Conservation (phyloP, 2,113 vertebrate species). For the Scopus umbretta region DNA sequence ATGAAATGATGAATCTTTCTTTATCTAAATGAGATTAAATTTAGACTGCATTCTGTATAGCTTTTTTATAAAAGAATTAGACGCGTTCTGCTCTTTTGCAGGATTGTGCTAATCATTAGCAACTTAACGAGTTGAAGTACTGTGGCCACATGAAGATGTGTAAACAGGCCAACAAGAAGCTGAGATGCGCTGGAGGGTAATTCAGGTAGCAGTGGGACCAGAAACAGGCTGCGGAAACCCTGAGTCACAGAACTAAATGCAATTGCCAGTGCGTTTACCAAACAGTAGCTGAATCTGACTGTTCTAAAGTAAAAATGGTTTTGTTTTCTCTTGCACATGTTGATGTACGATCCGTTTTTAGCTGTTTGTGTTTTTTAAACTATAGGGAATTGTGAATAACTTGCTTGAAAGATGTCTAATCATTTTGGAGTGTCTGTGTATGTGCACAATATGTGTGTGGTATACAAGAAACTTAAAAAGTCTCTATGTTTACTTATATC, state of each 20-base stretch:
- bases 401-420: not conserved
- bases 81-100: not conserved
- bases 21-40: not conserved
- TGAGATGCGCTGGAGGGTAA: not conserved
- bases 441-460: not conserved
- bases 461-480: not conserved
- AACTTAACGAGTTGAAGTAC: not conserved
- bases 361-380: not conserved
- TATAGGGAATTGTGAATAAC: not conserved
- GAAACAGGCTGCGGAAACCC: not conserved
- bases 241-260: not conserved
- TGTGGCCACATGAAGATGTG: not conserved
- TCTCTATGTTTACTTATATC: not conserved
- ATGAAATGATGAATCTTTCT: not conserved
- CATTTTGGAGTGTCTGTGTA: not conserved
- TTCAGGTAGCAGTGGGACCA: not conserved
- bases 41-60: not conserved
- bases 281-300: not conserved
- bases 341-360: not conserved
- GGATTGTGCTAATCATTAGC: not conserved
- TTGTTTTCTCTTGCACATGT: not conserved
- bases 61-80: not conserved
- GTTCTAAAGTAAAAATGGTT: not conserved
- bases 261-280: not conserved
- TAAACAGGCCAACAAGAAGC: not conserved